Conservation (phyloP, 2,113 vertebrate genomes). For the Lipotes vexillifer region DNA sequence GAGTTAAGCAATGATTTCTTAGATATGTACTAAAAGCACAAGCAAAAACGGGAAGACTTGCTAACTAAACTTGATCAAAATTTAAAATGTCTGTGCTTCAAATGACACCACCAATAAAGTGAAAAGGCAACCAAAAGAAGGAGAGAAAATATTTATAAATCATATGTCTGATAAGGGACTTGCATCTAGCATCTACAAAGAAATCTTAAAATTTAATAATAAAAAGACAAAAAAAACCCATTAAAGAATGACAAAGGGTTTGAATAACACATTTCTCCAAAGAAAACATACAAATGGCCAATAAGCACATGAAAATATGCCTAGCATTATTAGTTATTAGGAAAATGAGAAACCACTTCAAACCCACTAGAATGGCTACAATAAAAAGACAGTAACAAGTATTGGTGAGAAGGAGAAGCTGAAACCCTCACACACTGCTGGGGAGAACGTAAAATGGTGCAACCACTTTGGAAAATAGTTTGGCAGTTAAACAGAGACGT, state of each 20-base stretch:
- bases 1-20: background rate
- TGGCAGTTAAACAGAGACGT: background rate
- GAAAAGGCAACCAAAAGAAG: background rate
- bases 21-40: background rate
- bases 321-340: background rate
- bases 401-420: background rate
- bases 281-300: background rate
- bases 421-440: background rate
- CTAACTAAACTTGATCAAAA: background rate
- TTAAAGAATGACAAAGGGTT: background rate
- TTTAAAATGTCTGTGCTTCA: background rate
- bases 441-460: background rate
- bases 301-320: background rate
- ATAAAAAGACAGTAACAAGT: background rate
- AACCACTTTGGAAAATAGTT: background rate
- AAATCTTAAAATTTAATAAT: constrained; percentile 17
- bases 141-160: background rate
- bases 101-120: background rate
- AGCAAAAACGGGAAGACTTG: background rate
- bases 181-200: background rate
- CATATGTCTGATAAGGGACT: background rate
- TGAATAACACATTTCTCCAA: background rate
- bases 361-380: background rate
- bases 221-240: background rate
- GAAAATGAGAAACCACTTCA: background rate